Evolutionary conservation across 2,113 vertebrate genomes (phyloP).

Genomic region (Myrmecobius fasciatus): DNA sequence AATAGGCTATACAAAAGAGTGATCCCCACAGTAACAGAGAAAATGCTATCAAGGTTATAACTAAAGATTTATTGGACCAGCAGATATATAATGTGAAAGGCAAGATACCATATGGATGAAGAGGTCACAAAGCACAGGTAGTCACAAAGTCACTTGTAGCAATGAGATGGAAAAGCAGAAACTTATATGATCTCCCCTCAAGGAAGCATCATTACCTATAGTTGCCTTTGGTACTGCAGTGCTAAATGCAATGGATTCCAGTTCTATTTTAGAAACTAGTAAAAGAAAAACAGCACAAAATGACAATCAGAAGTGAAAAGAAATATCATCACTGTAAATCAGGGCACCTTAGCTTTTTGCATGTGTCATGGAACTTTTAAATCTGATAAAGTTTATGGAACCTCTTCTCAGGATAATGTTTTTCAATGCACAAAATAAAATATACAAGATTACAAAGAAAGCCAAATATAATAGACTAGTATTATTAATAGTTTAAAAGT

Average conservation of each 20-base stretch:
- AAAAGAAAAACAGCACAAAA: constrained; percentile 63
- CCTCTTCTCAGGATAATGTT: not conserved
- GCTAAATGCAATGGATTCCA: constrained; percentile 73
- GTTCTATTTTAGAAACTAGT: constrained; percentile 63
- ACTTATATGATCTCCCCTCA: not conserved
- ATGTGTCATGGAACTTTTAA: not conserved
- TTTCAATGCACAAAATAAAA: not conserved
- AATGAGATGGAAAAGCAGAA: constrained; percentile 60
- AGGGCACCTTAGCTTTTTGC: not conserved
- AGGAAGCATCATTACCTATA: constrained; percentile 76
- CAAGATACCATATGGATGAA: not conserved
- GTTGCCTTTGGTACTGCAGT: constrained; percentile 75
- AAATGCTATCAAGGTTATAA: not conserved
- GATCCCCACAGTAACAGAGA: not conserved
- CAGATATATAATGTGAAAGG: not conserved
- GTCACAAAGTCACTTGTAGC: too few relatives aligned
- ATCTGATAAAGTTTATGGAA: not conserved
- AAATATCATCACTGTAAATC: not conserved
- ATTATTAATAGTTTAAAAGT: not conserved
- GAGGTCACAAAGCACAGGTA: constrained; percentile 33
- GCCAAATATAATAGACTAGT: not conserved
- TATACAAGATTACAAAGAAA: not conserved
- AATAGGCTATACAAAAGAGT: not conserved
- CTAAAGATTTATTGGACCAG: constrained; percentile 13
- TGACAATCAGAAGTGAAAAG: constrained; percentile 23